phyloP scores from a whole-genome alignment of 2,888 invertebrate species.

The Coelopa pilipes region DNA sequence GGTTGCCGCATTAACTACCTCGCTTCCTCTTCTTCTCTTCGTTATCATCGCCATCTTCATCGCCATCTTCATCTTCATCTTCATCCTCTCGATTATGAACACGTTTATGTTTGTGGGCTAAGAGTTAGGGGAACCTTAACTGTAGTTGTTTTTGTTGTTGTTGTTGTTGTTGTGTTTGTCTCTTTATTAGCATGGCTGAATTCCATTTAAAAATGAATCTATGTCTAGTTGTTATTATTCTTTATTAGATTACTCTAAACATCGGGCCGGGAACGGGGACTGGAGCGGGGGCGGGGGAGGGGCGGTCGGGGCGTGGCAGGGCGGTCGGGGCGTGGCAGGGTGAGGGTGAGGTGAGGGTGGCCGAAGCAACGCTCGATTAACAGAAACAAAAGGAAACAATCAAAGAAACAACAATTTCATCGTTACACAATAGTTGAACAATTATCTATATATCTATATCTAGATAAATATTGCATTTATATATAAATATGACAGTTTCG shows the following conservation, averaged over 20 bases:
- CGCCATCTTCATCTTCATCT: conserved; percentile 1
- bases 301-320: background rate
- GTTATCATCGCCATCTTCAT: background rate
- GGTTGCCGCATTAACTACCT: conserved; percentile 5
- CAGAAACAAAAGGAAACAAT: conserved; percentile 3
- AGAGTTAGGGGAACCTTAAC: background rate
- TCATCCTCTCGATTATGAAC: conserved; percentile 35
- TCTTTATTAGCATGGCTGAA: background rate
- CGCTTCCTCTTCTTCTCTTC: background rate
- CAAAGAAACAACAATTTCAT: conserved; percentile 13
- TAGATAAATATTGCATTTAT: background rate
- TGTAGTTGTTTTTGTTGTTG: background rate
- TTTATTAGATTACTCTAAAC: background rate
- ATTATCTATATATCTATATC: background rate
- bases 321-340: background rate
- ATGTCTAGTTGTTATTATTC: background rate
- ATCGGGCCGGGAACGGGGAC: background rate
- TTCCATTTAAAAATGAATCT: background rate
- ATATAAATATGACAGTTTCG: background rate
- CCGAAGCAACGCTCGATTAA: background rate
- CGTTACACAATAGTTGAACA: conserved; percentile 26
- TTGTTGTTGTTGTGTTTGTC: too few relatives aligned
- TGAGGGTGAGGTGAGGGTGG: background rate
- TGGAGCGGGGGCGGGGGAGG: background rate
- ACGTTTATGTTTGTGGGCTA: conserved; percentile 32